Evolutionary conservation across 2,113 vertebrate species (phyloP), one percentile per base, ranked within the genome.

Genomic region (Sarotherodon lohbergeri): DNA sequence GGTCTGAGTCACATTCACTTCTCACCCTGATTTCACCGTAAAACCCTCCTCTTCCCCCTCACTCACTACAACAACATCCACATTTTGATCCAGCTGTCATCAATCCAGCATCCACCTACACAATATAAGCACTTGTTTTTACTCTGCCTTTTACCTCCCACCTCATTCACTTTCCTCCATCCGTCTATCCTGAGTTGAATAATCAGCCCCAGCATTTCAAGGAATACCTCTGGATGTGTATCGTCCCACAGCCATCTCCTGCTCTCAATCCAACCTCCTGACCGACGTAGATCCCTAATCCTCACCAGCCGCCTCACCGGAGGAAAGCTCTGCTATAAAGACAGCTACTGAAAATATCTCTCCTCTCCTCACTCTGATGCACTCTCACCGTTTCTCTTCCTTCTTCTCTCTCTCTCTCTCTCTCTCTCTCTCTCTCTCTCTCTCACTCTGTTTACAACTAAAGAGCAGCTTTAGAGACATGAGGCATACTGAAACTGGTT

Each of bases 1-100:
- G 19, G n/a, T 57, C 79, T 94, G 92, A 95, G 66, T 93, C 90
- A 94, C 56, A 36, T 36, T 13, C n/a, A 82, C 61, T 34, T 89
- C 57, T 87, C 63, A 90, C 86, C 92, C 84, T 22, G 80, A 79
- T 87, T 22, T 84, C 80, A 32, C 63, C 9, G 41, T 41, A 80
- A 68, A 55, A n/a, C 52, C 39, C 76, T 71, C 19, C 39, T 52
- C 82, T 81, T 13, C 66, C 83, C 22, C 34, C 76, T 16, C 14
- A 86, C 24, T 48, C 3, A 56, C 11, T 43, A 41, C 56, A 78
- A n/a, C 22, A 68, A 29, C 27, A 71, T 46, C 36, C 52, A n/a
- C 68, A 52, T 81, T 90, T 80, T 43, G 29, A 79, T 86, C 14
- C 50, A 56, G 56, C 24, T 76, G 71, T 88, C 85, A 79, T n/a